A percentile compares a stretch with the other conserved stretches of the same genome.
phyloP scores from a whole-genome alignment of 2,888 invertebrate genomes.

The Boloria selene region DNA sequence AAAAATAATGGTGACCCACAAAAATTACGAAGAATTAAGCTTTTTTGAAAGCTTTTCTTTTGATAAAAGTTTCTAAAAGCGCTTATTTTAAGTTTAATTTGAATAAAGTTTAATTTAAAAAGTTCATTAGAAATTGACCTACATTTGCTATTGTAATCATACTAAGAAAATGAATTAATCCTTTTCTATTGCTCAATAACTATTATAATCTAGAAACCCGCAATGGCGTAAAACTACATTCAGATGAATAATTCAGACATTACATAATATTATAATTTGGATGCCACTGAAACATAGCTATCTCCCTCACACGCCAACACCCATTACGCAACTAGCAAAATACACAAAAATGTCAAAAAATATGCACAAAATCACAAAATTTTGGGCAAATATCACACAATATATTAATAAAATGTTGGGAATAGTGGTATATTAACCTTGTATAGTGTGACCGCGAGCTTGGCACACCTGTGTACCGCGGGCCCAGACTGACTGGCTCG shows the following conservation, averaged over 20 bases:
- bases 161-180: too few species aligned
- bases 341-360: constrained; percentile 40
- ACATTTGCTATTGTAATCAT: too few species aligned
- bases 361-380: constrained; percentile 43
- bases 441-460: constrained; percentile 62
- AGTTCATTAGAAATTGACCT: too few species aligned
- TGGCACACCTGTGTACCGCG: constrained; percentile 76
- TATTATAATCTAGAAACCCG: constrained; percentile 14
- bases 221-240: constrained; percentile 19
- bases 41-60: too few species aligned
- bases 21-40: too few species aligned
- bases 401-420: constrained; percentile 47
- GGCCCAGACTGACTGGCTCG: constrained; percentile 70
- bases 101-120: too few species aligned
- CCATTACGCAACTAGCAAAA: constrained; percentile 44
- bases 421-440: constrained; percentile 65
- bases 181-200: not conserved
- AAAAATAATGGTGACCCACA: too few species aligned
- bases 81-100: too few species aligned
- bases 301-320: constrained; percentile 45
- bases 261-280: constrained; percentile 22
- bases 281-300: constrained; percentile 12
- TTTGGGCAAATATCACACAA: constrained; percentile 42
- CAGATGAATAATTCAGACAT: constrained; percentile 14
- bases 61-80: too few species aligned